phyloP scores from a whole-genome alignment of 2,888 invertebrate species.

The Leucoptera coffeella region DNA sequence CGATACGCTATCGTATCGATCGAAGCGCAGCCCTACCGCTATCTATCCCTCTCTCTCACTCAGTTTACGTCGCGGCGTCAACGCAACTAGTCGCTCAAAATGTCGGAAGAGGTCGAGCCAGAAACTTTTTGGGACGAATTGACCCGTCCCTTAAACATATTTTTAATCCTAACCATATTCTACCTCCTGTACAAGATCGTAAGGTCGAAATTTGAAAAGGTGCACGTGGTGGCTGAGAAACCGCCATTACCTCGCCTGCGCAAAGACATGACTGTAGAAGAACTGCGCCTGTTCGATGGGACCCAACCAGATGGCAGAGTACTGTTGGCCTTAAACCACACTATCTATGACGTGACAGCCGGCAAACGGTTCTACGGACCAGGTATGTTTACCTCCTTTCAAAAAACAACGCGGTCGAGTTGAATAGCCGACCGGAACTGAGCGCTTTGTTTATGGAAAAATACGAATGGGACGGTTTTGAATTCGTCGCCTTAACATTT shows the following conservation, averaged over 20 bases:
- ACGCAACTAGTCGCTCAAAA: conserved; percentile 5
- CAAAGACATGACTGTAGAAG: conserved; percentile 83
- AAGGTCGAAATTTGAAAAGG: conserved; percentile 35
- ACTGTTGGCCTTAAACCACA: conserved; percentile 87
- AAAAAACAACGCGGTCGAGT: no score
- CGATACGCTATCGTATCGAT: no score
- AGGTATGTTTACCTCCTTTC: no score
- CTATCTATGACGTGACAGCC: conserved; percentile 89
- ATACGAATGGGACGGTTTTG: no score
- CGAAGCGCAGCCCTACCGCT: no score
- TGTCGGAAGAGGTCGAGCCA: conserved; percentile 12
- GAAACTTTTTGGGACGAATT: conserved; percentile 34
- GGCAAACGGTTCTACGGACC: conserved; percentile 91
- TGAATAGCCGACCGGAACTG: no score
- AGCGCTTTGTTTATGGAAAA: no score
- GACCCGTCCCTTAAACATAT: conserved; percentile 32
- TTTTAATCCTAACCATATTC: conserved; percentile 27
- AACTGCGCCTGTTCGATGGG: conserved; percentile 80
- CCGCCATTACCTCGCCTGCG: conserved; percentile 72
- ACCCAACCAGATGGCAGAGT: conserved; percentile 81
- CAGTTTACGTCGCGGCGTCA: conserved; percentile 11
- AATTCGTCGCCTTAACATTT: no score
- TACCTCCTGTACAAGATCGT: conserved; percentile 60
- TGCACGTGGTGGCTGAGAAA: conserved; percentile 28
- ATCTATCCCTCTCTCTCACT: no score